phyloP scores from a whole-genome alignment of 1,140 invertebrate species.

The Andrena cerasifolii region DNA sequence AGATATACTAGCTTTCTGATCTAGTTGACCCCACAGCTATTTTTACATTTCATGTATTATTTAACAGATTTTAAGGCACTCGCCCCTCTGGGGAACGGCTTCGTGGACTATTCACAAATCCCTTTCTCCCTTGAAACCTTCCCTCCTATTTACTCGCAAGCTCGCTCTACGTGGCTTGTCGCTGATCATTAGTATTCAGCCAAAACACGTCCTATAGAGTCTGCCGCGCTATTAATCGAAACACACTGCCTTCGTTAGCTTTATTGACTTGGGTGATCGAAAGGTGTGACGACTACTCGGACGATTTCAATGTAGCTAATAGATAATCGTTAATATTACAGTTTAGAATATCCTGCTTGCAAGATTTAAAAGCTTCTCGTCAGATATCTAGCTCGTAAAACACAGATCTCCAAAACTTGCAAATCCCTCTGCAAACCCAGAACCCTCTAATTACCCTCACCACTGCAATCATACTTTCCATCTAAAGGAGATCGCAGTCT shows the following conservation, averaged over 20 bases:
- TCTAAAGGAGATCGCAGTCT: too few species aligned
- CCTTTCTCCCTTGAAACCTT: not conserved
- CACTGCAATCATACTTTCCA: too few species aligned
- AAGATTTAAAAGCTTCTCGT: too few species aligned
- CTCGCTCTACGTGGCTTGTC: conserved; percentile 9
- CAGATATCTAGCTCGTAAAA: too few species aligned
- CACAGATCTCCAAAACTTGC: too few species aligned
- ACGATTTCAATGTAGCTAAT: too few species aligned
- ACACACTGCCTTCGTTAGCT: not conserved
- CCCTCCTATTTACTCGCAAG: conserved; percentile 14
- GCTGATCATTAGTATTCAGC: conserved; percentile 26
- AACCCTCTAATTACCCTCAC: too few species aligned
- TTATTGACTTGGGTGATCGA: not conserved
- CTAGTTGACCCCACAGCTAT: not conserved
- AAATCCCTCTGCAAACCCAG: too few species aligned
- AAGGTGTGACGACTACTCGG: not conserved
- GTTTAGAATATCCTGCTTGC: too few species aligned
- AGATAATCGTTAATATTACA: too few species aligned
- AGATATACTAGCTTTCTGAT: not conserved
- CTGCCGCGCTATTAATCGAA: not conserved
- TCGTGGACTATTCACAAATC: conserved; percentile 24
- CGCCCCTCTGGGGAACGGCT: conserved; percentile 9
- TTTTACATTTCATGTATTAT: conserved; percentile 33
- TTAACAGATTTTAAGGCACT: conserved; percentile 18
- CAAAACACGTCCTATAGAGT: not conserved